Conservation (phyloP, 2,113 vertebrate genomes). For the Brienomyrus longianalis region DNA sequence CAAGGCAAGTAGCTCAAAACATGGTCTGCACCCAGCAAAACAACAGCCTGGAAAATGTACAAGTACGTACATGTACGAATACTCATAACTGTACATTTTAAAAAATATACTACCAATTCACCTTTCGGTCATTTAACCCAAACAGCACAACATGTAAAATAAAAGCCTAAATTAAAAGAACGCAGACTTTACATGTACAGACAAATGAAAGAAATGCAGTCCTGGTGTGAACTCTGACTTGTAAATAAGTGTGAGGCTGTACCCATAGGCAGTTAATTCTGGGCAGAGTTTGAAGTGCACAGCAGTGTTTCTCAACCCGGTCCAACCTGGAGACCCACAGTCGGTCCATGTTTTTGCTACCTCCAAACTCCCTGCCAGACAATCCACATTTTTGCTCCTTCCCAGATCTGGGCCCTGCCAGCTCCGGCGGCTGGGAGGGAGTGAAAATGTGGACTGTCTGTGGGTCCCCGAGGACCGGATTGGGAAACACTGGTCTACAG, state of each 20-base stretch:
- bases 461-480: not conserved
- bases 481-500: not conserved
- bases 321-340: not conserved
- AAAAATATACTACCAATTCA: not conserved
- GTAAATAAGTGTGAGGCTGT: not conserved
- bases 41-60: not conserved
- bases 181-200: not conserved
- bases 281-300: not conserved
- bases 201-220: not conserved
- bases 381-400: not conserved
- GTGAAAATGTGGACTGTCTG: not conserved
- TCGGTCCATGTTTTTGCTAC: not conserved
- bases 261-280: not conserved
- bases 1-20: not conserved
- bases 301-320: not conserved
- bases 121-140: not conserved
- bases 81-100: not conserved
- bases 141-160: not conserved
- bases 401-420: not conserved
- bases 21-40: not conserved
- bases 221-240: not conserved
- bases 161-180: not conserved
- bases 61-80: not conserved
- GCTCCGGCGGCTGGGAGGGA: not conserved
- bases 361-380: not conserved